These are phyloP conservation scores for Habropoda laboriosa DNA, from an alignment of 1,140 invertebrate genomes.

Conservation along the genomic window DNA sequence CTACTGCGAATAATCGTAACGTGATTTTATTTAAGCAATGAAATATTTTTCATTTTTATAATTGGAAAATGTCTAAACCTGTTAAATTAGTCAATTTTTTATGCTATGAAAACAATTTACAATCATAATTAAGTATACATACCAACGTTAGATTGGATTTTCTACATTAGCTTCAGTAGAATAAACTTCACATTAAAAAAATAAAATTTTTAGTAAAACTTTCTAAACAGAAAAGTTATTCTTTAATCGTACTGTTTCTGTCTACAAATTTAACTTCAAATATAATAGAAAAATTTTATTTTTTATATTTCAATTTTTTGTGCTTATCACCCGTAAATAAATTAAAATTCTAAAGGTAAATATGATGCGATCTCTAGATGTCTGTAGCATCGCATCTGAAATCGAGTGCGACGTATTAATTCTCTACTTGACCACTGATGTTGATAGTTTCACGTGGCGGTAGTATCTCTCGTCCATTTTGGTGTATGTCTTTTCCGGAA, in stretches of 20 bases:
- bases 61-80: background rate
- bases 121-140: background rate
- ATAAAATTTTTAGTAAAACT: too few species aligned
- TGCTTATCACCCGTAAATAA: background rate
- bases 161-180: background rate
- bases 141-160: background rate
- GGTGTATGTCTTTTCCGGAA: constrained; percentile 57
- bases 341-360: too few species aligned
- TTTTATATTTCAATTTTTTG: background rate
- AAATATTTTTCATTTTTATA: background rate
- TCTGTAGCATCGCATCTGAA: background rate
- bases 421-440: background rate
- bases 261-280: background rate
- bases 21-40: background rate
- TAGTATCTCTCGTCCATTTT: constrained; percentile 41
- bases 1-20: background rate
- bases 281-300: background rate
- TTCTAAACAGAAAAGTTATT: background rate
- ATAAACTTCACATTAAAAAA: background rate
- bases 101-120: background rate
- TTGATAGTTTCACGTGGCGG: constrained; percentile 12
- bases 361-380: background rate
- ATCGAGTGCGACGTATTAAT: background rate
- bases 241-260: background rate
- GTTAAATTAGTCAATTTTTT: background rate